Evolutionary conservation across 2,797 vertebrate genomes (phyloP).

Genomic region (Crenuchus spilurus): DNA sequence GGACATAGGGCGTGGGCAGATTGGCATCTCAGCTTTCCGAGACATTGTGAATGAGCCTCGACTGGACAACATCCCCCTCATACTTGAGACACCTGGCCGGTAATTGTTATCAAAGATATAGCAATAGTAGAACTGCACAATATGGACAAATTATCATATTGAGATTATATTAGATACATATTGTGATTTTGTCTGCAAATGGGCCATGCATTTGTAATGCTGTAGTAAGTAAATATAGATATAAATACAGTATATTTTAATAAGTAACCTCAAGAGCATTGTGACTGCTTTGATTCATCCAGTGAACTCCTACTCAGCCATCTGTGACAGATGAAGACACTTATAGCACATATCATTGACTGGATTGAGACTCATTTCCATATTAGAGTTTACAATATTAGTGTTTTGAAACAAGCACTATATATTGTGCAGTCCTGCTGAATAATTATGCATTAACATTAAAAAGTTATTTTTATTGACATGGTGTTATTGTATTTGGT

Average conservation of each 20-base stretch:
- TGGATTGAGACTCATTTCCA: not conserved
- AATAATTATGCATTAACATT: not conserved
- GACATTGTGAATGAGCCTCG: conserved; percentile 81
- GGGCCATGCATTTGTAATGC: too few relatives aligned
- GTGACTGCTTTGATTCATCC: too few relatives aligned
- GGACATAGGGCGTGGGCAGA: conserved; percentile 79
- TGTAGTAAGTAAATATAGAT: too few relatives aligned
- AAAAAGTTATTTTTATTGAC: not conserved
- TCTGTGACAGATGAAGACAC: not conserved
- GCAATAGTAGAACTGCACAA: not conserved
- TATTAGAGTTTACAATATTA: not conserved
- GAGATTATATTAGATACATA: too few relatives aligned
- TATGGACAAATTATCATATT: not conserved
- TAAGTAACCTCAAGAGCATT: too few relatives aligned
- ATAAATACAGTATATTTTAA: not conserved
- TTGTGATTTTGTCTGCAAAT: too few relatives aligned
- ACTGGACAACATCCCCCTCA: conserved; percentile 78
- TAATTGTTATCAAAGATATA: conserved; percentile 52
- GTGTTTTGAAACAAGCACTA: too few relatives aligned
- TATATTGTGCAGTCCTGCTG: too few relatives aligned
- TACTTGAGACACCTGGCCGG: conserved; percentile 82
- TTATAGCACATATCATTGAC: not conserved
- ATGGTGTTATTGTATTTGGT: not conserved
- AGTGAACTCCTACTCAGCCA: too few relatives aligned
- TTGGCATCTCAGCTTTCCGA: conserved; percentile 77